Percentiles rank a stretch among this genome's conserved stretches.
Conservation (phyloP, 2,888 invertebrate genomes). For the Diadegma fenestrale region DNA sequence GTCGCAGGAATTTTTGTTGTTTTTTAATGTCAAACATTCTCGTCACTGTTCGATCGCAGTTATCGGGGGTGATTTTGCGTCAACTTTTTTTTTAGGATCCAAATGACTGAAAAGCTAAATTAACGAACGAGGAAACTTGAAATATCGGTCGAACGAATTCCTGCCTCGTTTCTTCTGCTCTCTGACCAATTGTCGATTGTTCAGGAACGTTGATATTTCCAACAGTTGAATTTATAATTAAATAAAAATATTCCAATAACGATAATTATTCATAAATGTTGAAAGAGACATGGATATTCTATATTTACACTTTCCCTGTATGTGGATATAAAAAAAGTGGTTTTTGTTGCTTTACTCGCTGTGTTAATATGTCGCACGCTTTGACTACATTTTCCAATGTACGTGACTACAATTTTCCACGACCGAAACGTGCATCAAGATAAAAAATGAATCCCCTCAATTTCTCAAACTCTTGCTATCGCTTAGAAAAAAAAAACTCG, state of each 20-base stretch:
- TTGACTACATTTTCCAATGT: conserved; percentile 52
- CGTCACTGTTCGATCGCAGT: not conserved
- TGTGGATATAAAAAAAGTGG: conserved; percentile 13
- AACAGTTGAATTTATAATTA: not conserved
- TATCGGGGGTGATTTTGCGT: not conserved
- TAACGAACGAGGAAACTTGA: not conserved
- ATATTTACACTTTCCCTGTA: conserved; percentile 12
- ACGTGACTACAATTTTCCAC: conserved; percentile 16
- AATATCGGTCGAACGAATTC: conserved; percentile 38
- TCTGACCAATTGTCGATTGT: conserved; percentile 37
- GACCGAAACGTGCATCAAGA: conserved; percentile 23
- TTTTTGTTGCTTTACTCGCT: conserved; percentile 53
- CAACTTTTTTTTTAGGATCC: not conserved
- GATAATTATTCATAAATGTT: conserved; percentile 14
- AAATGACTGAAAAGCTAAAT: not conserved
- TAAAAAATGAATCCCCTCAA: not conserved
- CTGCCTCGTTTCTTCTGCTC: conserved; percentile 8
- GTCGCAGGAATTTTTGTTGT: not conserved
- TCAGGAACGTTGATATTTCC: conserved; percentile 19
- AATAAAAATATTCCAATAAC: conserved; percentile 14
- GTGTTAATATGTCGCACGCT: conserved; percentile 60
- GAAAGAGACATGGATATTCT: not conserved
- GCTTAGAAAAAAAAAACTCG: conserved; percentile 33
- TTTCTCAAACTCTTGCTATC: conserved; percentile 25
- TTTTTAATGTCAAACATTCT: not conserved